phyloP scores from a whole-genome alignment of 2,113 vertebrate species.

The Mixornis gularis region DNA sequence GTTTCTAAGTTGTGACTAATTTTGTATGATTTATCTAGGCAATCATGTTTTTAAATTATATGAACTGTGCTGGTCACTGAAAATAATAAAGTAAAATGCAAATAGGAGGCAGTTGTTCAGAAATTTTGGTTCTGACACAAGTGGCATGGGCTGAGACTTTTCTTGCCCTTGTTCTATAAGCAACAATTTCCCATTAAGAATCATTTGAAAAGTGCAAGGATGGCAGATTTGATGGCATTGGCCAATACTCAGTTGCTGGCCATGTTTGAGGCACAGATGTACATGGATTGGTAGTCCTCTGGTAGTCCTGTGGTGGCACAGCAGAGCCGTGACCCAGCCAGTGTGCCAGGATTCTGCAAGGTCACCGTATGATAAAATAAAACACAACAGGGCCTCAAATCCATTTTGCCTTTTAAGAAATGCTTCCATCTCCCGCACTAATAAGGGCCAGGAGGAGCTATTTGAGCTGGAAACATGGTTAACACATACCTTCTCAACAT shows the following conservation, averaged over 20 bases:
- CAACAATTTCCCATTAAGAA: neutral
- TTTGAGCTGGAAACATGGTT: neutral
- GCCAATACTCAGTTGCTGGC: neutral
- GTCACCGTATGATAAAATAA: neutral
- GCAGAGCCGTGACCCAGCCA: neutral
- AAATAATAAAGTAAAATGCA: neutral
- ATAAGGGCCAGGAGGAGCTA: neutral
- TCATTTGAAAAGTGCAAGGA: neutral
- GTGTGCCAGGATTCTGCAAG: neutral
- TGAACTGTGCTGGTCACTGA: neutral
- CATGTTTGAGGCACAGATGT: neutral
- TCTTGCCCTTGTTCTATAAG: neutral
- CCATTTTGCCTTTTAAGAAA: neutral
- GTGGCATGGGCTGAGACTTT: neutral
- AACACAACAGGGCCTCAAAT: neutral
- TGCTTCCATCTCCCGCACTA: neutral
- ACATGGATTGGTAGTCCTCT: neutral
- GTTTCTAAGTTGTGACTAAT: neutral
- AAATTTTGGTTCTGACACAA: neutral
- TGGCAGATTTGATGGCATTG: neutral
- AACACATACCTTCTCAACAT: neutral
- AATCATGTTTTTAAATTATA: neutral
- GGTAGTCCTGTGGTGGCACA: neutral
- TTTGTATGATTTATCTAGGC: neutral
- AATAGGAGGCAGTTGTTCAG: neutral